A percentile compares a stretch with the other conserved stretches of the same genome.
Evolutionary conservation across 2,888 invertebrate genomes (phyloP).

Genomic region (Oxycera nigricornis): DNA sequence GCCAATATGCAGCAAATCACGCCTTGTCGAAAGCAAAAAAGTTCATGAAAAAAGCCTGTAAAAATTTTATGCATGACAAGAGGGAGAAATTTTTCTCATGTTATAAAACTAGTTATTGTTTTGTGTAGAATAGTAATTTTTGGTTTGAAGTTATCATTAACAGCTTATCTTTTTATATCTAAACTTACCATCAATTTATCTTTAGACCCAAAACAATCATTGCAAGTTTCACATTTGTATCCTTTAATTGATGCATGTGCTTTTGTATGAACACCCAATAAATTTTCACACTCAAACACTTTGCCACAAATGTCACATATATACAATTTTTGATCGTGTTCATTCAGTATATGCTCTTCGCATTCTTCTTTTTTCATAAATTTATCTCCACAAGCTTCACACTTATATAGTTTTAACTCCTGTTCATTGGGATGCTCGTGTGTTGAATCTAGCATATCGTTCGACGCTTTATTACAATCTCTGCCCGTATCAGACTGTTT

Average conservation of each 20-base stretch:
- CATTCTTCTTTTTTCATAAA: background rate
- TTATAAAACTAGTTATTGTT: too few relatives aligned
- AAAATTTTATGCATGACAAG: too few relatives aligned
- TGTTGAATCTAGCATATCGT: background rate
- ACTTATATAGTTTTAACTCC: background rate
- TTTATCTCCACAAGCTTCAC: background rate
- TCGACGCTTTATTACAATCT: conserved; percentile 54
- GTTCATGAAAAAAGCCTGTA: too few relatives aligned
- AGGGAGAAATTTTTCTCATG: too few relatives aligned
- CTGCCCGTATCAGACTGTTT: conserved; percentile 49
- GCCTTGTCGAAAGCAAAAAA: too few relatives aligned
- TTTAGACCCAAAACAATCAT: background rate
- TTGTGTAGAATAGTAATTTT: too few relatives aligned
- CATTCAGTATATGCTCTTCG: background rate
- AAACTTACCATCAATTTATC: background rate
- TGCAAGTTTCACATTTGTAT: background rate
- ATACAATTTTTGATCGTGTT: background rate
- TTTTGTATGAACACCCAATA: background rate
- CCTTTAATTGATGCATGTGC: background rate
- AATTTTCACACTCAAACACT: background rate
- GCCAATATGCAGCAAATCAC: too few relatives aligned
- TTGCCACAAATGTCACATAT: conserved; percentile 5
- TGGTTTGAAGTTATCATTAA: too few relatives aligned
- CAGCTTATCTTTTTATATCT: too few relatives aligned
- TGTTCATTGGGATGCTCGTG: background rate